Base-by-base conservation (phyloP, 1,140 invertebrate genomes). In the Notospermus geniculatus region DNA sequence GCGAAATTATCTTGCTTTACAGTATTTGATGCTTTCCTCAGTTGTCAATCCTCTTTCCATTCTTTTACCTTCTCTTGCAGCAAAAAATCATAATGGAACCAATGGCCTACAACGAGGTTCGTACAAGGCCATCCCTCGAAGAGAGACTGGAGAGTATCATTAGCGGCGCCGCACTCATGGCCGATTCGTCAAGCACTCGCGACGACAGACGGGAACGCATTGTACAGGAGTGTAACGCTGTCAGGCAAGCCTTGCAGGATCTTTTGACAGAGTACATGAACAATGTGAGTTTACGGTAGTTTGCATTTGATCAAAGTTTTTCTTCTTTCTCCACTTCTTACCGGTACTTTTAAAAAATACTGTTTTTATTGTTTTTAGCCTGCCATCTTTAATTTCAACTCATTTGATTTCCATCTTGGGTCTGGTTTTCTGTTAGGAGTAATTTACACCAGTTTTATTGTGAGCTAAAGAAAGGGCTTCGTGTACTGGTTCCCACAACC, bases 51-150 rank as follows among this genome's bases (percentile, higher is more conserved):
- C n/a, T n/a, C n/a, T n/a, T n/a, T 60, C 7, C 27, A 46, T 46
- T 58, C 63, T 54, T 45, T 55, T 59, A 45, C 43, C 52, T 25
- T 53, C 64, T 39, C 43, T 64, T 77, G 29, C 76, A 94, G 89
- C 92, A 97, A 81, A 88, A 93, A 53, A 94, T 98, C 84, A 90
- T 96, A 1, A 98, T 99, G 90, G 95, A 98, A 78, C 96, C 97
- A 0, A 80, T 93, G 59, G 88, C 90, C 0, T 99, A 98, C 77
- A 95, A 92, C 72, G 93, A 97, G 81, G 88, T 93, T 15, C 87
- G 91, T 32, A 95, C 93, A n/a, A 85, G 97, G 50, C 94, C 95
- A 0, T 91, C 92, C n/a, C 83, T 99, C 7, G 97, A 99, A 78
- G 95, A 97, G 81, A 84, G 94, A 28, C 83, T 99, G 2, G 97